Evolutionary conservation across 2,797 vertebrate genomes (phyloP), one percentile per base, ranked within the genome.

Genomic region (Malurus splendens): DNA sequence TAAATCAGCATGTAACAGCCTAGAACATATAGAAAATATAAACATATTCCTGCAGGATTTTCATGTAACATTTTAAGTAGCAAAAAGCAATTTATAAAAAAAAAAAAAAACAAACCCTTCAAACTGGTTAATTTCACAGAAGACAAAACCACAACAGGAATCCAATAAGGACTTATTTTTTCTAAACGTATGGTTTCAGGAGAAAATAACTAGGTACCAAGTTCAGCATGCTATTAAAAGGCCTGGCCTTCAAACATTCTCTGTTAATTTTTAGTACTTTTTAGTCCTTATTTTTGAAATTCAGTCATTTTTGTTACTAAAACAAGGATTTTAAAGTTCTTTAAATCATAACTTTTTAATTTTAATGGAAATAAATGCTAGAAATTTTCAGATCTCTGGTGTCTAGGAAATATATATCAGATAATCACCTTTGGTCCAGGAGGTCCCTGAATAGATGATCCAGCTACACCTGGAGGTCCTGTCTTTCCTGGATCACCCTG

Each of bases 391-490:
- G 48, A 0, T 48, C 14, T 61, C 51, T 62, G 15, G 5, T 71
- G 6, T 72, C 24, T 33, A 73, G 56, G 10, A 70, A 70, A 33
- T 25, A 61, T 1, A 2, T 25, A 47, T 47, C 15, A 76, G 16
- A 79, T 14, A n/a, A 64, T 70, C 92, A 99, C 98, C 97, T 99
- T 99, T 75, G 96, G 90, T 56, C 98, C 98, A 70, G 97, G 93
- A 75, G 97, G 90, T 10, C 98, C 98, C 76, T 62, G 90, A 38
- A 98, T 88, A 32, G 97, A 96, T 66, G 96, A 86, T 88, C 98
- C 98, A 66, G 93, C 39, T 14, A 74, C 30, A 77, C 98, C 98
- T 68, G 96, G 93, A 38, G 50, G 89, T 41, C 98, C 98, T 48
- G 80, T 87, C 52, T 72, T 91, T 64, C 98, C 98, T 0, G 82